phyloP scores from a whole-genome alignment of 2,797 vertebrate genomes.

The Platyrinchus mystaceus region DNA sequence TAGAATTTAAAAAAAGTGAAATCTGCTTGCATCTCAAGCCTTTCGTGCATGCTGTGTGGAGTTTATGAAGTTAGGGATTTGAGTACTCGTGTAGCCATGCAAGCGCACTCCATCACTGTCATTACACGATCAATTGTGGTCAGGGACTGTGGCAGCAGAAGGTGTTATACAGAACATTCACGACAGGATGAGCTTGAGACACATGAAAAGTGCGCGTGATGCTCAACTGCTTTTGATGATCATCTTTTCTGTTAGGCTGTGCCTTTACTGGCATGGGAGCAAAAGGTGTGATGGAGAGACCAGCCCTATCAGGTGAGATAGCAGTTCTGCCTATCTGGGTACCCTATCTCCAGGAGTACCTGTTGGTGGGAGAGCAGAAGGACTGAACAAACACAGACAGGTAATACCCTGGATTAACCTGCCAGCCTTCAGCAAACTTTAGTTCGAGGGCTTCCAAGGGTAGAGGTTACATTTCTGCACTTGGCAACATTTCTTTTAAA shows the following conservation, averaged over 20 bases:
- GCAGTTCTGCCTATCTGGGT: background rate
- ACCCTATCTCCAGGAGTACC: background rate
- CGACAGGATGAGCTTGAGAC: background rate
- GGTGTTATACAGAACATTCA: background rate
- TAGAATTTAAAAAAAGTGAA: background rate
- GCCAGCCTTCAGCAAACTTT: constrained; percentile 43
- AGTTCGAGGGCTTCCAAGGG: constrained; percentile 7
- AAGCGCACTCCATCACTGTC: background rate
- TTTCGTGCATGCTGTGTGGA: rapidly evolving
- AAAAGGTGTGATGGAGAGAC: background rate
- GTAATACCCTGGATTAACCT: constrained; percentile 27
- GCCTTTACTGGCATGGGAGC: background rate
- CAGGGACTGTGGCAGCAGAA: background rate
- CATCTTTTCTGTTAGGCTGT: background rate
- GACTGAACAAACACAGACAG: background rate
- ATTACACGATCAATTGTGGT: rapidly evolving
- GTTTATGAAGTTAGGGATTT: background rate
- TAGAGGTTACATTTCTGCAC: constrained; percentile 23
- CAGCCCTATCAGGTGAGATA: background rate
- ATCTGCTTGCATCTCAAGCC: background rate
- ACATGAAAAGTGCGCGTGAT: background rate
- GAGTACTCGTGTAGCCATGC: background rate
- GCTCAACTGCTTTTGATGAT: background rate
- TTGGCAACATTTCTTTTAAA: constrained; percentile 3
- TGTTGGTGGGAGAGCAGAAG: background rate